Percentiles rank a stretch among this genome's conserved stretches.
Conservation (phyloP, 2,888 invertebrate genomes). For the Cyclophora punctaria region DNA sequence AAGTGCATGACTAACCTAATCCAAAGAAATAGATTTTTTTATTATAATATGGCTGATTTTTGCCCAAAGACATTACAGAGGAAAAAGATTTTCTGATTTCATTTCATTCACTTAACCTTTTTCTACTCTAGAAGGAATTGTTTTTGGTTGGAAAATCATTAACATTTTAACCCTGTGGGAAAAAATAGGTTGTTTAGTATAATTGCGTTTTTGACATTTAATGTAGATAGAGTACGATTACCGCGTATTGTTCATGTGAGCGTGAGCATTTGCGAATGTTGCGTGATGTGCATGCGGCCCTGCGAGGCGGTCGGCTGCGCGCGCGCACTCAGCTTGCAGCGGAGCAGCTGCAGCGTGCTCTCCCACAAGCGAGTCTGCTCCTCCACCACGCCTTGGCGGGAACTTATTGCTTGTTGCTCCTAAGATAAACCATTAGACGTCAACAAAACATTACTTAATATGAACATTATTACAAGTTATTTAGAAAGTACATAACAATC, state of each 20-base stretch:
- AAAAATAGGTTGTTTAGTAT: too few relatives aligned
- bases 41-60: too few relatives aligned
- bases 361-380: conserved; percentile 64
- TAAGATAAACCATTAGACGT: conserved; percentile 21
- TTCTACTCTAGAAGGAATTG: too few relatives aligned
- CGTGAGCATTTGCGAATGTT: conserved; percentile 78
- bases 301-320: conserved; percentile 66
- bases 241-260: conserved; percentile 40
- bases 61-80: too few relatives aligned
- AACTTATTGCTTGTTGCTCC: conserved; percentile 65
- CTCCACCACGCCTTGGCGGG: conserved; percentile 63
- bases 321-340: conserved; percentile 71
- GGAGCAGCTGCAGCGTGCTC: conserved; percentile 63
- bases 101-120: too few relatives aligned
- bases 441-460: neutral
- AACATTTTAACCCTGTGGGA: too few relatives aligned
- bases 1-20: too few relatives aligned
- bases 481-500: neutral
- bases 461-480: neutral
- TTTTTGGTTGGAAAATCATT: too few relatives aligned
- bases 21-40: too few relatives aligned
- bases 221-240: too few relatives aligned
- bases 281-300: conserved; percentile 75
- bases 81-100: too few relatives aligned
- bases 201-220: too few relatives aligned